These are phyloP conservation scores for Tachystola acroxantha DNA, from an alignment of 2,888 invertebrate species.

Conservation along the genomic window DNA sequence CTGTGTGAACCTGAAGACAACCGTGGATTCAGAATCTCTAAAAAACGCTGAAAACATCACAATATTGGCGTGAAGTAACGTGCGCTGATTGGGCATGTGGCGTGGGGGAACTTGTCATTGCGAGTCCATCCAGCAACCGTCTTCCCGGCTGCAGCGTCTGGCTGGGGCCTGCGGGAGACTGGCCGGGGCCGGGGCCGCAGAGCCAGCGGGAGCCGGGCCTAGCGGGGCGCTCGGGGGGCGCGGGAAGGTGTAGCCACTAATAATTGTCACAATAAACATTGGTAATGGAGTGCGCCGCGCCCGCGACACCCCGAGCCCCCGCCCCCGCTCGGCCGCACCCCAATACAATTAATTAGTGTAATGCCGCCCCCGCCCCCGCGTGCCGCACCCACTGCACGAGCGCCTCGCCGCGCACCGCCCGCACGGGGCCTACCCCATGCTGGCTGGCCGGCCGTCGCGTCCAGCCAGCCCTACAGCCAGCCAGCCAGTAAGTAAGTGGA, in stretches of 20 bases:
- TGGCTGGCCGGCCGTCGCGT: conserved; percentile 4
- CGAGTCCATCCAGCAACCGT: too few relatives aligned
- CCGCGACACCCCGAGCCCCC: conserved; percentile 22
- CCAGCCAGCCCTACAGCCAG: too few relatives aligned
- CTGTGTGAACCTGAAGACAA: too few relatives aligned
- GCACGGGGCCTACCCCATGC: not conserved
- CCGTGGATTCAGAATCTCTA: too few relatives aligned
- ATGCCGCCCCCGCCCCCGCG: conserved; percentile 32
- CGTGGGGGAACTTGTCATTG: too few relatives aligned
- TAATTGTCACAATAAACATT: conserved; percentile 71
- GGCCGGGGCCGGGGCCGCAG: too few relatives aligned
- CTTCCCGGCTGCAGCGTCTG: too few relatives aligned
- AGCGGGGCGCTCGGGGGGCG: conserved; percentile 16
- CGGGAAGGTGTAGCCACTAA: conserved; percentile 33
- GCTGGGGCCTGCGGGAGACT: too few relatives aligned
- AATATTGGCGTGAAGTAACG: too few relatives aligned
- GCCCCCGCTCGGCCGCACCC: not conserved
- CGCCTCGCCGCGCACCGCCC: conserved; percentile 11
- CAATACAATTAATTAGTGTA: conserved; percentile 50
- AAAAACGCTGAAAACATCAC: too few relatives aligned
- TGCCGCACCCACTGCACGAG: conserved; percentile 12
- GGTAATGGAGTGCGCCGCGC: conserved; percentile 65
- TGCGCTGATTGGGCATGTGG: too few relatives aligned
- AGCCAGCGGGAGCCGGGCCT: conserved; percentile 1
- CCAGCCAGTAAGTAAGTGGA: too few relatives aligned